Evolutionary conservation across 2,797 vertebrate genomes (phyloP).

Genomic region (Rhinoraja longicauda): DNA sequence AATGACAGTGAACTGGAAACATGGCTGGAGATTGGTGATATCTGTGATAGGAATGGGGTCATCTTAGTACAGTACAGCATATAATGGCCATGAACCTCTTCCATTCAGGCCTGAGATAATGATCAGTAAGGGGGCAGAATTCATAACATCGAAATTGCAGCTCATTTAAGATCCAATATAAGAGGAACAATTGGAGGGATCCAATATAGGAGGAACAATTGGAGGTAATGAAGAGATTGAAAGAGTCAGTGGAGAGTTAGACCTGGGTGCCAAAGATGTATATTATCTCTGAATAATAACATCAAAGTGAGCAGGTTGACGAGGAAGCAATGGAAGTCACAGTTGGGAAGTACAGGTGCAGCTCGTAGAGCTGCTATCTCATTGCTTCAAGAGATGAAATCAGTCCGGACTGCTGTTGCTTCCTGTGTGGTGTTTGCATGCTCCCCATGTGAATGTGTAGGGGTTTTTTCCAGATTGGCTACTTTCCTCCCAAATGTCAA

Average conservation of each 20-base stretch:
- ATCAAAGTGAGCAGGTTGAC: neutral
- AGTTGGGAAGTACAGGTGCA: too few relatives aligned
- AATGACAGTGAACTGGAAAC: neutral
- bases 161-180: neutral
- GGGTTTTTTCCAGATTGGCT: too few relatives aligned
- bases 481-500: too few relatives aligned
- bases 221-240: neutral
- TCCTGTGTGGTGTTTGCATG: too few relatives aligned
- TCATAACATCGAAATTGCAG: neutral
- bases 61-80: neutral
- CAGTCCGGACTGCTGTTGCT: too few relatives aligned
- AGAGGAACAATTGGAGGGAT: too few relatives aligned
- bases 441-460: too few relatives aligned
- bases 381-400: too few relatives aligned
- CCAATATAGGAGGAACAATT: neutral
- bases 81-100: neutral
- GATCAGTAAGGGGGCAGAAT: neutral
- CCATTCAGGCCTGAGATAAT: neutral
- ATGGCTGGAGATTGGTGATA: neutral
- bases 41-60: neutral
- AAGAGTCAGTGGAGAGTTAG: neutral
- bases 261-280: neutral
- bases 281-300: neutral
- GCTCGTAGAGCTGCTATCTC: too few relatives aligned
- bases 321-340: too few relatives aligned